Base-by-base conservation (phyloP, 2,113 vertebrate species). In the Salvator merianae region DNA sequence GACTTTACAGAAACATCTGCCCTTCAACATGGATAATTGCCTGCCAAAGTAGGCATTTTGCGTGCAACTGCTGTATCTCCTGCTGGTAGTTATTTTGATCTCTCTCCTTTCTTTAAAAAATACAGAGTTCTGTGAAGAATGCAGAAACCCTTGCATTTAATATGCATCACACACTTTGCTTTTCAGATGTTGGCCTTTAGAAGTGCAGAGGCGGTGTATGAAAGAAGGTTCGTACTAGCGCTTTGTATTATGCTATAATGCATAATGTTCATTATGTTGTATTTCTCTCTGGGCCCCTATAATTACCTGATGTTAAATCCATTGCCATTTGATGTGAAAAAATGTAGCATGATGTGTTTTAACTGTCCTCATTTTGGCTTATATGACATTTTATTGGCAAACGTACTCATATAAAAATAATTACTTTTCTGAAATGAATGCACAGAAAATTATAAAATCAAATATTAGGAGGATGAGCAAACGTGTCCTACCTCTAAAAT, bases 321-420 rank as follows among this genome's bases (percentile, higher is more conserved):
- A 77, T 88, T 83, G 80, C 4, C 30, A 87, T 91, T 92, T 91
- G 91, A 91, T 78, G 8, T 88, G 76, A 87, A 89, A 89, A 88
- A 82, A 55, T 81, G 90, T 90, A 77, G 59, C 84, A 32, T 71
- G 71, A 91, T 59, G 30, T 77, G 87, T 88, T 93, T 91, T 63
- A 59, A 86, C 86, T 82, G 26, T 83, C 83, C 82, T 91, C 73
- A 70, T 81, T 83, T 87, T 68, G 81, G 76, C 72, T 79, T 70
- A 50, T 85, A n/a, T 88, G 77, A 87, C 53, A 91, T 87, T 92
- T 94, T 90, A 92, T 90, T 92, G 79, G 55, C 86, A 36, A 90
- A 88, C 81, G 40, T 85, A 79, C 38, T 84, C 76, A 86, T 66
- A 86, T 3, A 87, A 92, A 92, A 85, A 85, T 85, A 80, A 87